Evolutionary conservation across 2,888 invertebrate species (phyloP).

Genomic region (Abrostola tripartita): DNA sequence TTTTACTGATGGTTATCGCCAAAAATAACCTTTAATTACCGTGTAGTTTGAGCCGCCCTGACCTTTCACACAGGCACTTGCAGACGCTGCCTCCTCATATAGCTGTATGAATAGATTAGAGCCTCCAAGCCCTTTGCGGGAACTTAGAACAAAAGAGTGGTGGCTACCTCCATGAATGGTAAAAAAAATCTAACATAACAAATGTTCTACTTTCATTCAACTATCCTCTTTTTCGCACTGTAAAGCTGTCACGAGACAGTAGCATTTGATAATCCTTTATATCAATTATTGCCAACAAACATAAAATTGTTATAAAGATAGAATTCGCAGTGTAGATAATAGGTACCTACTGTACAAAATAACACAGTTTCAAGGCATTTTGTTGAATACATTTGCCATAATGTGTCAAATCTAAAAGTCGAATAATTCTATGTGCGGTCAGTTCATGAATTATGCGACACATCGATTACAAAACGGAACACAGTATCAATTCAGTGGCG

Average conservation of each 20-base stretch:
- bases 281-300: too few species aligned
- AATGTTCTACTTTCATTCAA: too few species aligned
- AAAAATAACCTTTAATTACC: slow-evolving; percentile 89
- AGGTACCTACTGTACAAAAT: too few species aligned
- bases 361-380: too few species aligned
- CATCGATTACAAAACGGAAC: slow-evolving; percentile 80
- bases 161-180: too few species aligned
- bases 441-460: slow-evolving; percentile 76
- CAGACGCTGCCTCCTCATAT: slow-evolving; percentile 67
- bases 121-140: slow-evolving; percentile 51
- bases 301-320: too few species aligned
- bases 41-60: slow-evolving; percentile 85
- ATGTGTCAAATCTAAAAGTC: slow-evolving; percentile 61
- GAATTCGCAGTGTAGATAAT: too few species aligned
- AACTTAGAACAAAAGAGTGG: slow-evolving; percentile 20
- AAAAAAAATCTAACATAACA: too few species aligned
- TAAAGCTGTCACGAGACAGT: too few species aligned
- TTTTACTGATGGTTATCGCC: slow-evolving; percentile 87
- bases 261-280: too few species aligned
- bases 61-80: slow-evolving; percentile 83
- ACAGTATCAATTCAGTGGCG: slow-evolving; percentile 73
- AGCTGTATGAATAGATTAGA: slow-evolving; percentile 71
- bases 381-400: slow-evolving; percentile 18
- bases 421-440: slow-evolving; percentile 56
- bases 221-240: too few species aligned